phyloP scores from a whole-genome alignment of 2,888 invertebrate species.

The Sinohyriopsis cumingii region DNA sequence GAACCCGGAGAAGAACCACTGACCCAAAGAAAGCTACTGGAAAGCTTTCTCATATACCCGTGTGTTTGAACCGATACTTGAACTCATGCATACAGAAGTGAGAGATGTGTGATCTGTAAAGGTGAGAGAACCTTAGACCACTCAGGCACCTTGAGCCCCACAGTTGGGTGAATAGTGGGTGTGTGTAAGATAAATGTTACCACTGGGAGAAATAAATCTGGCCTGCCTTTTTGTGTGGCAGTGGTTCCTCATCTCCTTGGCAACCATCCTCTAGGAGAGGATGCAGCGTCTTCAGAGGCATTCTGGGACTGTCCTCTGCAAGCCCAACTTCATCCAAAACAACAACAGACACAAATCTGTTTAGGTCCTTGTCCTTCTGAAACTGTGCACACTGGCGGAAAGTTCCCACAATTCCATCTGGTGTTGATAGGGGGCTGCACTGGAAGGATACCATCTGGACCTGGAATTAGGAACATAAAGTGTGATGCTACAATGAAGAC shows the following conservation, averaged over 20 bases:
- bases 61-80: no score
- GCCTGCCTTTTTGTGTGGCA: slow-evolving; percentile 55
- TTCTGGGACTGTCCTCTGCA: slow-evolving; percentile 66
- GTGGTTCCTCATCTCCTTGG: slow-evolving; percentile 60
- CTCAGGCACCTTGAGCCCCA: no score
- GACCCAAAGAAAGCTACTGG: no score
- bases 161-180: no score
- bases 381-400: slow-evolving; percentile 65
- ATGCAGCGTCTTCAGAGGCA: slow-evolving; percentile 69
- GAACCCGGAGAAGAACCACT: no score
- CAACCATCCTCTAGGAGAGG: slow-evolving; percentile 68
- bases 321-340: slow-evolving; percentile 68
- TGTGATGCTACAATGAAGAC: no score
- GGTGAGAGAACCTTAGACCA: no score
- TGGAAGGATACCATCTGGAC: slow-evolving; percentile 69
- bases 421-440: slow-evolving; percentile 65
- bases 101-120: no score
- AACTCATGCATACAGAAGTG: no score
- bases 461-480: slow-evolving; percentile 24
- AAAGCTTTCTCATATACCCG: no score
- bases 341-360: slow-evolving; percentile 63
- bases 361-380: slow-evolving; percentile 61
- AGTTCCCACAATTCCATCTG: slow-evolving; percentile 64
- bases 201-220: no score
- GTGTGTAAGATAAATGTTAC: no score